These are phyloP conservation scores for Cyanoliseus patagonus DNA, from an alignment of 2,113 vertebrate genomes.

Conservation along the genomic window DNA sequence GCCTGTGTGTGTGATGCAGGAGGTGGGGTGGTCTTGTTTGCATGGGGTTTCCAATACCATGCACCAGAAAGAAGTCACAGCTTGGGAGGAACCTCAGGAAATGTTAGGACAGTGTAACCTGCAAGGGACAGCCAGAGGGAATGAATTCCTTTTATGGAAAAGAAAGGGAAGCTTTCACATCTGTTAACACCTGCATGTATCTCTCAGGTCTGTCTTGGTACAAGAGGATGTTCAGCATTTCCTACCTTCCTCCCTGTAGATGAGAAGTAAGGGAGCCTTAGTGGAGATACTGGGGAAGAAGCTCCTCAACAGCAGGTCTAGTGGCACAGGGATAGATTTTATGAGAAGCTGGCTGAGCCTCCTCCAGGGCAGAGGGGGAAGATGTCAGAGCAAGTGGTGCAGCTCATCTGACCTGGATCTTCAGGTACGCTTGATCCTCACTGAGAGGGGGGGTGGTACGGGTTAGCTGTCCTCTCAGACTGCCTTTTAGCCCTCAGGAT, in stretches of 20 bases:
- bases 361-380: not conserved
- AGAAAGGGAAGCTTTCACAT: not conserved
- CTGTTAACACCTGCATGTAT: accelerated
- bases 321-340: not conserved
- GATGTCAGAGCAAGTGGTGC: not conserved
- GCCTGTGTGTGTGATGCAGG: not conserved
- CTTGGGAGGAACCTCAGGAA: not conserved
- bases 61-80: accelerated
- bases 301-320: not conserved
- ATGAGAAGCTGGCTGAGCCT: not conserved
- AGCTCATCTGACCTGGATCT: not conserved
- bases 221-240: not conserved
- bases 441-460: not conserved
- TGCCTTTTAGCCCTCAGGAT: not conserved
- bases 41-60: accelerated
- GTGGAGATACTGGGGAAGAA: not conserved
- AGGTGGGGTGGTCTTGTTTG: not conserved
- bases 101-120: accelerated
- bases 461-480: not conserved
- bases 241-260: not conserved
- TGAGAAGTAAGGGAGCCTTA: not conserved
- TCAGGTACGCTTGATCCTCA: not conserved
- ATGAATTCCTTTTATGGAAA: not conserved
- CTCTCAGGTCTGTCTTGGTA: not conserved
- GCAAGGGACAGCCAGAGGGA: not conserved